Base-by-base conservation (phyloP, 2,888 invertebrate genomes). In the Carcina quercana region DNA sequence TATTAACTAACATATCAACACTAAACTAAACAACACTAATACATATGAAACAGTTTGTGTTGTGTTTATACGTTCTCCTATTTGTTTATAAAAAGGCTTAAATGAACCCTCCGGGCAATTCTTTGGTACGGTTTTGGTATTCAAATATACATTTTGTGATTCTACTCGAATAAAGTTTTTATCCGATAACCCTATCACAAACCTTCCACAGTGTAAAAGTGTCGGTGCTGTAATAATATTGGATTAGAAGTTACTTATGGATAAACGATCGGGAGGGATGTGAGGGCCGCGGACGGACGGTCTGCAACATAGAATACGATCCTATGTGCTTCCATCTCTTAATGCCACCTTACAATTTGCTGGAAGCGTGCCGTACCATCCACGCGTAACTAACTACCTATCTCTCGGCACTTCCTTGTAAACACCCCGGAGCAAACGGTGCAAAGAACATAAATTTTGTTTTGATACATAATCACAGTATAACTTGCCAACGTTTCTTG, bases 381-480 rank as follows among this genome's bases (percentile, higher is more conserved):
- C 19, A 13, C 35, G 26, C 32, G 29, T 21, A 32, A 29, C 26
- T 17, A 11, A 15, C 37, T 37, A 21, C 20, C 20, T 28, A 24
- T 30, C 25, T 12, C 5, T 30, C 19, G 30, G 15, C 27, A 27
- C 27, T 32, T 32, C 25, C 35, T 29, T 35, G 20, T 20, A 35
- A 38, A 38, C 30, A 35, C 25, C 38, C 28, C 2, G 28, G 29
- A 34, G 32, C 33, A 13, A 31, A 22, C 15, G 24, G 32, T 26
- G 28, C 28, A 17, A 19, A 17, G 25, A 29, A 22, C 22, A 5
- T 20, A 12, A 35, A 27, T 39, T 43, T 35, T 43, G 42, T 45
- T 45, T 44, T 34, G 32, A 40, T 42, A 34, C 42, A 38, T 41
- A 43, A 43, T 47, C 42, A 43, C 21, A n/a, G 25, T 37, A 40